Evolutionary conservation across 2,888 invertebrate species (phyloP), one percentile per base, ranked within the genome.

Genomic region (Acleris cristana): DNA sequence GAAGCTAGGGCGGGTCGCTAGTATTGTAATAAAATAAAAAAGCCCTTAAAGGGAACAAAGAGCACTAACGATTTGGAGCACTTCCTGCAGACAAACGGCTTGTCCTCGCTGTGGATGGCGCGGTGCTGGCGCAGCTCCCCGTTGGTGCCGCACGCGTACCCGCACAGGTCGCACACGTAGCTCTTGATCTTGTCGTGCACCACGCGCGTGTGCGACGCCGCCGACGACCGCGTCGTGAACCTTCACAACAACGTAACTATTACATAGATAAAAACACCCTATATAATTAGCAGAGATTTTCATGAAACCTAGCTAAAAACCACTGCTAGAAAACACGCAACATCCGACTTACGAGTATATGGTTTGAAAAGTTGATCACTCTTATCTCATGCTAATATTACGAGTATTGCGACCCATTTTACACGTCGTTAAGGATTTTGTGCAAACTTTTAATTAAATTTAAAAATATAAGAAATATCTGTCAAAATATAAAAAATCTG

Each of bases 91-190:
- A 85, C 86, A 82, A 87, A 93, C 3, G 92, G 93, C 72, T 93
- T 94, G 73, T 91, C 93, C 73, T 94, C 93, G 81, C 93, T 93
- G 79, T 94, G 94, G 72, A 94, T 94, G 69, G 94, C 94, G 74
- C 93, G 87, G 76, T 94, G 94, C 73, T 94, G 94, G 2, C 93
- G 88, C 77, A 94, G 82, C 79, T 94, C 94, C 61, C 94, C 94
- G 79, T 90, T 91, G 69, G 94, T 94, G 62, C 94, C 93, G 81
- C 94, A 94, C 74, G 93, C 92, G 82, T 93, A 94, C 5, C 94
- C 94, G 81, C 94, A 94, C 73, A 90, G 82, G 75, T 94, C 94
- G 79, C 94, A 94, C 72, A 93, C 92, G 83, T 92, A 94, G 48
- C 93, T 90, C 74, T 94, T 92, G 71, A 94, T 91, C 79, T 94